Evolutionary conservation across 2,113 vertebrate species (phyloP).

Genomic region (Rhinopomastus cyanomelas): DNA sequence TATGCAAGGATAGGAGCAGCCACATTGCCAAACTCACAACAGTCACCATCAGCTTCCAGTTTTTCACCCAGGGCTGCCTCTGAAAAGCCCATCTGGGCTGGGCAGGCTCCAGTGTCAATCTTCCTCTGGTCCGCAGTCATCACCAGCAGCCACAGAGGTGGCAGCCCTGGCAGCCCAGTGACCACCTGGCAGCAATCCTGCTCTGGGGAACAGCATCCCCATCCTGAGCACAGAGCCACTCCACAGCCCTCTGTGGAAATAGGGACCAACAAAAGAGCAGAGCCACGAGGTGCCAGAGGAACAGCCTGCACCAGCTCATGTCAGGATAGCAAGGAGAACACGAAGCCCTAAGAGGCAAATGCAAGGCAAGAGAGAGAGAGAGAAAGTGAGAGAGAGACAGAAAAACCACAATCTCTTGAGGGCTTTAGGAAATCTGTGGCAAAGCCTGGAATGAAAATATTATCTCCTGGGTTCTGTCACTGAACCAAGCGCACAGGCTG

Average conservation of each 20-base stretch:
- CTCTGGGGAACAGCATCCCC: neutral
- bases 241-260: neutral
- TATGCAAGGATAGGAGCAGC: neutral
- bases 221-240: neutral
- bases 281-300: neutral
- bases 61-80: neutral
- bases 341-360: neutral
- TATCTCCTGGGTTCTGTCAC: neutral
- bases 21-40: neutral
- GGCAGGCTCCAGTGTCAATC: neutral
- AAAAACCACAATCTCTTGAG: neutral
- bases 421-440: neutral
- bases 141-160: fast-evolving
- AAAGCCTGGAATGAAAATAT: conserved; percentile 2
- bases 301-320: fast-evolving
- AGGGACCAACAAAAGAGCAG: neutral
- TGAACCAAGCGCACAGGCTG: neutral
- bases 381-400: neutral
- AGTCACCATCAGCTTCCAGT: neutral
- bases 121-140: neutral
- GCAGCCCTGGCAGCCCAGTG: neutral
- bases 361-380: neutral
- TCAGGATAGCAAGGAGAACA: neutral
- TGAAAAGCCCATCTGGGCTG: neutral
- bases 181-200: neutral